Evolutionary conservation across 2,888 invertebrate genomes (phyloP), one percentile per base, ranked within the genome.

Genomic region (Sussaba pulchella): DNA sequence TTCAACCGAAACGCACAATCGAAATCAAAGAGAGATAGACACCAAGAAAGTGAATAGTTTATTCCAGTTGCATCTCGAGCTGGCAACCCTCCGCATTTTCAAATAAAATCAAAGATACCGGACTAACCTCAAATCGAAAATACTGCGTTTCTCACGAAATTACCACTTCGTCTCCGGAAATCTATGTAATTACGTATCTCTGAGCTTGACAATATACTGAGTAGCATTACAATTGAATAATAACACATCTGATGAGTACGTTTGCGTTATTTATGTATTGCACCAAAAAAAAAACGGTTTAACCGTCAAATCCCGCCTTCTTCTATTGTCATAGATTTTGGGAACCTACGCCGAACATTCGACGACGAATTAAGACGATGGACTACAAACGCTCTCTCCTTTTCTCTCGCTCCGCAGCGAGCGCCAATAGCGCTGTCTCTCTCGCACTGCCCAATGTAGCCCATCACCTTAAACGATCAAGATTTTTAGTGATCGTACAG

Each of bases 91-190:
- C 5, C 6, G n/a, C 0, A 8, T 3, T n/a, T 54, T 14, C 5
- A 17, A 57, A 57, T 54, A 14, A n/a, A 17, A 6, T 5, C 9
- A 17, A 57, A 36, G 31, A 9, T 36, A 6, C 8, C 9, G 31
- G 31, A 57, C 54, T 36, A 57, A 57, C 54, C 54, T 57, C 21
- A 57, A 57, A 57, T 8, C 17, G 31, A 14, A 57, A 54, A 26
- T 9, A 31, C 26, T 1, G 14, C 8, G 17, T 31, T 6, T 6
- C 50, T 6, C 3, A 8, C 2, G n/a, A 1, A 21, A 9, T 26
- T 26, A 24, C 54, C 6, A 14, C 9, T 17, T n/a, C 1, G 8
- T 6, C 8, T 26, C 50, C 2, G 2, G 8, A 36, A 31, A 31
- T 31, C 8, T 8, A n/a, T 31, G 14, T 1, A 6, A 31, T 14